phyloP scores from a whole-genome alignment of 2,888 invertebrate species.

The Ophion costatus region DNA sequence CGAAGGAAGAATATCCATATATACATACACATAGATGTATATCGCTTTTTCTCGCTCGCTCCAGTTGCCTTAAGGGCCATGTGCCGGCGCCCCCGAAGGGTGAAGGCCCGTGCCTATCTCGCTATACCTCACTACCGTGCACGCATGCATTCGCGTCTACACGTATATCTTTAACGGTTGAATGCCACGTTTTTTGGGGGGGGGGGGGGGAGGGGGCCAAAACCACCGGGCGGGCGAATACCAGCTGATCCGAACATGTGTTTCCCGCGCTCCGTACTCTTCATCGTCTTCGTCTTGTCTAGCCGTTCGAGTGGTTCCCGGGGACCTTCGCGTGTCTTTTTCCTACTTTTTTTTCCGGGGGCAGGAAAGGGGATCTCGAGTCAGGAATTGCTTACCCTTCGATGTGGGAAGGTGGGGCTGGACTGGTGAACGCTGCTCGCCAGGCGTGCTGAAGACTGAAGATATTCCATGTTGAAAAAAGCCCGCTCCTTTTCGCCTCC shows the following conservation, averaged over 20 bases:
- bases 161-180: constrained; percentile 76
- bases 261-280: constrained; percentile 78
- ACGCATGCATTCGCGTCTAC: constrained; percentile 1
- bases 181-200: constrained; percentile 70
- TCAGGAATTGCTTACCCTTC: constrained; percentile 20
- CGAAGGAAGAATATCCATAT: constrained; percentile 61
- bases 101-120: constrained; percentile 68
- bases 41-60: constrained; percentile 65
- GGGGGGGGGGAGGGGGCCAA: constrained; percentile 61
- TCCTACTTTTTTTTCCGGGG: constrained; percentile 8
- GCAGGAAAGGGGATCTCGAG: not conserved
- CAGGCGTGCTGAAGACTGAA: too few relatives aligned
- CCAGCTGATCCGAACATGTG: constrained; percentile 82
- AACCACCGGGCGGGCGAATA: constrained; percentile 71
- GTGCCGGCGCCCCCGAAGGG: constrained; percentile 75
- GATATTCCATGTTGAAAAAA: not conserved
- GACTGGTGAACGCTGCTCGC: not conserved
- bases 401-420: constrained; percentile 8
- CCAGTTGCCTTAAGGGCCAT: constrained; percentile 76
- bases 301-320: constrained; percentile 22
- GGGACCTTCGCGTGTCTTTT: constrained; percentile 8
- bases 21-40: constrained; percentile 56
- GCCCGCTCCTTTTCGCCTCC: not conserved
- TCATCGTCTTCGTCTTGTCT: constrained; percentile 52
- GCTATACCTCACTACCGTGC: not conserved